Base-by-base conservation (phyloP, 2,113 vertebrate species). In the Salvelinus fontinalis region DNA sequence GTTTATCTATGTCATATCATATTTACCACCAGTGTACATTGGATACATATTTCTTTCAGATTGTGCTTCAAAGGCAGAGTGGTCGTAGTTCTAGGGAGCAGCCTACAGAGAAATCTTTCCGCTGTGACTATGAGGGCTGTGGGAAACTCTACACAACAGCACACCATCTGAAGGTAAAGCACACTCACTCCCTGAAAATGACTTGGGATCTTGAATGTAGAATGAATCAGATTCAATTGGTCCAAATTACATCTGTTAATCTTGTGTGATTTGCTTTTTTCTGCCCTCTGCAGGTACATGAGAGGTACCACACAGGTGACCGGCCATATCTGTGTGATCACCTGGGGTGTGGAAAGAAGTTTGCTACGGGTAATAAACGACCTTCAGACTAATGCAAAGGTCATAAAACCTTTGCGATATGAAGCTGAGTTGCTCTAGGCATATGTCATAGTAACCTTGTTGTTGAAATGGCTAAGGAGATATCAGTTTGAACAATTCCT, bases 101-200 rank as follows among this genome's bases (percentile, higher is more conserved):
- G 77, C 95, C 95, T 44, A 97, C 96, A 75, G 98, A 99, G 80
- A 99, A 99, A 83, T 94, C 97, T 9, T 99, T 99, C 91, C 95
- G 96, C 71, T 99, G 98, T 90, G 95, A 97, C 77, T 97, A 99
- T 0, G 97, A 98, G 16, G 97, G 97, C 71, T 99, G 98, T 90
- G 98, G 98, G 71, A 99, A 99, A 79, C 93, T 98, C 18, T 98
- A 99, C 83, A 98, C 97, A 48, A 99, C 98, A 59, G 98, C 97
- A 76, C 97, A 99, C 85, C 98, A 99, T 87, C 95, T 99, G 9
- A 99, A 99, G 94, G 97, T 95, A 31, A 67, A 31, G 4, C 16
- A 34, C 66, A 31, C 16, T 34, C 16, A 16, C n/a, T 62, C 59
- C 8, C n/a, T 62, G 5, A 14, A 54, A 18, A 18, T 54, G 13